Evolutionary conservation across 2,797 vertebrate species (phyloP), one percentile per base, ranked within the genome.

Genomic region (Xerus rutilus): DNA sequence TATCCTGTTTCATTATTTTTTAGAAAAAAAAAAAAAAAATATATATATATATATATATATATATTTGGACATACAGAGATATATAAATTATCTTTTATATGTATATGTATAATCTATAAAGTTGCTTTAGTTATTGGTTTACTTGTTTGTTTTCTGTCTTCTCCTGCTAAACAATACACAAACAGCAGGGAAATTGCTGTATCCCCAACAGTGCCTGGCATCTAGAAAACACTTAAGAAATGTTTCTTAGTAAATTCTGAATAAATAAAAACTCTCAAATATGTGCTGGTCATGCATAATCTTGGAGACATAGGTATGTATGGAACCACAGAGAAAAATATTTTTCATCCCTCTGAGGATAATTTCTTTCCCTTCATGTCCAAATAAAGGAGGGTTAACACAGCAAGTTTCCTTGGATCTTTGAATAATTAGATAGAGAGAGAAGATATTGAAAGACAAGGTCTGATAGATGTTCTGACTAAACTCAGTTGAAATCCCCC

Each of bases 401-500:
- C 85, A 98, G 79, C 64, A 76, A 96, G 30, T 72, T 97, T 96
- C 43, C 64, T 28, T 97, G 35, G n/a, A 97, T 97, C 93, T 84
- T 54, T 97, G 97, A 97, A 94, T 97, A 98, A 98, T 97, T 98
- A 89, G 94, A 97, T 95, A 78, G 88, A 97, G 72, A 97, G 85
- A 90, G 77, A 96, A 98, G 65, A 52, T 94, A 97, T 64, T 96
- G 81, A 95, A 88, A 97, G 47, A 86, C 30, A 96, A 93, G 45
- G 49, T 97, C 94, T 98, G 96, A 98, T 78, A 97, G 83, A 94
- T 93, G 70, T 52, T 93, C 59, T 94, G 88, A 81, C 23, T 96
- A 89, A 98, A 97, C 77, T 97, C 89, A 83, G 81, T 14, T 95
- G 74, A 96, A 84, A 96, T 83, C 14, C 69, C 89, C 81, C 97